Evolutionary conservation across 2,113 vertebrate genomes (phyloP).

Genomic region (Prunella himalayana): DNA sequence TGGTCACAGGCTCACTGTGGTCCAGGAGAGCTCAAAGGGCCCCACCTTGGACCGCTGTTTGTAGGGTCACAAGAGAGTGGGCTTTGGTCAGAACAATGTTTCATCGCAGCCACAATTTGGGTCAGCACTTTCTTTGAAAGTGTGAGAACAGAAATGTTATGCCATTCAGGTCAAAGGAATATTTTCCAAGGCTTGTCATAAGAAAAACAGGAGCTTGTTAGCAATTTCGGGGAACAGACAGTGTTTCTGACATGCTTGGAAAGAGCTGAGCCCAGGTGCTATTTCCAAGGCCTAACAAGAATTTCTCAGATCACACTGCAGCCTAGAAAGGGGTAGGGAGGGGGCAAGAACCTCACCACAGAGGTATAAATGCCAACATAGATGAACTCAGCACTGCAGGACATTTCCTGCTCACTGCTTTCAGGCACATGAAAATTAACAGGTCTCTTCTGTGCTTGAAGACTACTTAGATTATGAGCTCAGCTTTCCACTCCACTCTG

Average conservation of each 20-base stretch:
- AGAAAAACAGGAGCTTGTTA: not conserved
- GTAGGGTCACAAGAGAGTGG: no score
- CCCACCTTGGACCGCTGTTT: rapidly evolving
- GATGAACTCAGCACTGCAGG: not conserved
- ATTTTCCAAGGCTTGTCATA: not conserved
- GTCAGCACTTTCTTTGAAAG: not conserved
- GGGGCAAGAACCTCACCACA: not conserved
- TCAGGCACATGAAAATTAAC: not conserved
- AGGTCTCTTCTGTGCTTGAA: not conserved
- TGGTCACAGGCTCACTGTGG: no score
- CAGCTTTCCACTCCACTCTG: not conserved
- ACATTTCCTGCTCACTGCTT: not conserved
- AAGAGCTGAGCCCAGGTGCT: not conserved
- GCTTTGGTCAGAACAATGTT: not conserved
- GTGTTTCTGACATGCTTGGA: not conserved
- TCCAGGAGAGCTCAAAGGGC: not conserved
- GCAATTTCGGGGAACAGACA: not conserved
- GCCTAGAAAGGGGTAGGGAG: not conserved
- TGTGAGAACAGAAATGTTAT: no score
- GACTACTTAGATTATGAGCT: not conserved
- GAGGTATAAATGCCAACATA: not conserved
- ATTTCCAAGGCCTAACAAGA: not conserved
- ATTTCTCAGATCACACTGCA: not conserved
- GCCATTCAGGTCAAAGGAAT: not conserved
- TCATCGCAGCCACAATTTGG: rapidly evolving